A percentile compares a stretch with the other conserved stretches of the same genome.
These are phyloP conservation scores for Drosophila asahinai DNA, from an alignment of 1,140 invertebrate genomes.

Conservation along the genomic window DNA sequence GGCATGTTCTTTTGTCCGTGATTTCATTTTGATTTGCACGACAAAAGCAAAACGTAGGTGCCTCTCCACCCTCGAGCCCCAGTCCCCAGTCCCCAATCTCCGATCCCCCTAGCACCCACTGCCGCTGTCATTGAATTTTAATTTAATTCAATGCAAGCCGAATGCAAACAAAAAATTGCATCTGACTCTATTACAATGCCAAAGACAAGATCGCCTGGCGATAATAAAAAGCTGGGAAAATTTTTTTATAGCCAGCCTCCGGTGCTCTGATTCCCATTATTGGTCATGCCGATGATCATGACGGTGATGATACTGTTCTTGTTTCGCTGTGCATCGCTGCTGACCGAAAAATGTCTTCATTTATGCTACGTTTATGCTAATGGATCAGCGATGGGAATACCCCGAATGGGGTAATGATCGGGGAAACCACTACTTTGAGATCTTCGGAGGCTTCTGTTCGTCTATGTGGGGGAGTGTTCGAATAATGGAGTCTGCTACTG, in stretches of 20 bases:
- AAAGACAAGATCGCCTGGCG: conserved; percentile 63
- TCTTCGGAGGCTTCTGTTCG: not conserved
- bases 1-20: conserved; percentile 81
- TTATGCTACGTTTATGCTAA: conserved; percentile 77
- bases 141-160: conserved; percentile 75
- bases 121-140: conserved; percentile 79
- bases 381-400: conserved; percentile 66
- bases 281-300: conserved; percentile 72
- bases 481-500: not conserved
- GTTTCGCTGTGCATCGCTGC: conserved; percentile 23
- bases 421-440: not conserved
- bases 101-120: conserved; percentile 1
- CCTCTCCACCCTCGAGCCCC: conserved; percentile 33
- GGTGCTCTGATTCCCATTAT: conserved; percentile 81
- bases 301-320: conserved; percentile 38
- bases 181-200: conserved; percentile 74
- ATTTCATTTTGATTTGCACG: conserved; percentile 82
- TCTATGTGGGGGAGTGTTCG: conserved; percentile 13
- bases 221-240: conserved; percentile 81
- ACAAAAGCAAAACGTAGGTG: conserved; percentile 75
- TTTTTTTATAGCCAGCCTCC: conserved; percentile 52
- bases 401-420: conserved; percentile 29
- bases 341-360: conserved; percentile 75
- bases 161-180: conserved; percentile 64
- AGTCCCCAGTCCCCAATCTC: not conserved